Percentiles rank a stretch among this genome's conserved stretches.
These are phyloP conservation scores for Eulemur macaco DNA, from an alignment of 2,113 vertebrate species.

Conservation along the genomic window DNA sequence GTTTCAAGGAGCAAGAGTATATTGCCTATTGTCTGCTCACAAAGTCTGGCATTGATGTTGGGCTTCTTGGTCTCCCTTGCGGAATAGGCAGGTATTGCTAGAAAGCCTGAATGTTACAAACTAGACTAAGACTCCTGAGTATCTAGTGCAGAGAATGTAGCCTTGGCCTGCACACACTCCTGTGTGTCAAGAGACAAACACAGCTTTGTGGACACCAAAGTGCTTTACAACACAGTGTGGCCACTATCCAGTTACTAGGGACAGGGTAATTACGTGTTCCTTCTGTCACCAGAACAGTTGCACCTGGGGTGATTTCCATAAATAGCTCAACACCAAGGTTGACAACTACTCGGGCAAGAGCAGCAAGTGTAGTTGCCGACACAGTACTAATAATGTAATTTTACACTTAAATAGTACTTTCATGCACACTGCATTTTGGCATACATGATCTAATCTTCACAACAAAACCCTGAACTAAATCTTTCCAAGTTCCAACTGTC, in stretches of 20 bases:
- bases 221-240: background rate
- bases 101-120: background rate
- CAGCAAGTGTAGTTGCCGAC: background rate
- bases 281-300: background rate
- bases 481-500: background rate
- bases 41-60: background rate
- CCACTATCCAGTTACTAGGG: background rate
- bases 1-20: background rate
- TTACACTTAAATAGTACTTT: background rate
- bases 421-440: background rate
- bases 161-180: background rate
- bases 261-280: background rate
- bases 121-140: background rate
- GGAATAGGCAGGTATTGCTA: background rate
- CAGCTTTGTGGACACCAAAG: background rate
- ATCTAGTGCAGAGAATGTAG: background rate
- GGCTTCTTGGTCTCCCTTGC: background rate
- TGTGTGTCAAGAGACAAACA: background rate
- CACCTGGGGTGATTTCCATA: background rate
- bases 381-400: background rate
- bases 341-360: background rate
- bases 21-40: background rate
- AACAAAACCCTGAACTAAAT: background rate
- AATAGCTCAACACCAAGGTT: background rate
- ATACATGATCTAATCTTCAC: background rate